Evolutionary conservation across 1,140 invertebrate species (phyloP).

Genomic region (Drosophila sucinea): DNA sequence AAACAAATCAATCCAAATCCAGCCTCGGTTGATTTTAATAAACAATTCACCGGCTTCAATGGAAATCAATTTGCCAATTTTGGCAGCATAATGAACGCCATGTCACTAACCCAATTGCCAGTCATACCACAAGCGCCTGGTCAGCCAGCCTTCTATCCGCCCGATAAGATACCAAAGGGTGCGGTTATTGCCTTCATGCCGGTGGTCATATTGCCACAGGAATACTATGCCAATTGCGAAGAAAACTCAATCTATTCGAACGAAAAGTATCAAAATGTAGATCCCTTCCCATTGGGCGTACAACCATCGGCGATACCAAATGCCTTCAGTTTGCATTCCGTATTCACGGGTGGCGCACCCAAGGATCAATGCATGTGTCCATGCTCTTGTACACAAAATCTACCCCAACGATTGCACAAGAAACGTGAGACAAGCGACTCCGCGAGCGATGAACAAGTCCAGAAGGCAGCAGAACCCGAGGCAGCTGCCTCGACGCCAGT

Average conservation of each 20-base stretch:
- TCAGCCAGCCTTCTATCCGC: constrained; percentile 77
- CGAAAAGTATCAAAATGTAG: constrained; percentile 61
- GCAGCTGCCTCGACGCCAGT: constrained; percentile 18
- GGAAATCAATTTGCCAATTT: constrained; percentile 69
- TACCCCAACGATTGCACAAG: constrained; percentile 63
- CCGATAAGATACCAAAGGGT: constrained; percentile 83
- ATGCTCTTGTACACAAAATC: constrained; percentile 80
- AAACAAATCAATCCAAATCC: constrained; percentile 52
- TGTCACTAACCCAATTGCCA: constrained; percentile 79
- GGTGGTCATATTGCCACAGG: constrained; percentile 85
- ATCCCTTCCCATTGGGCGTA: constrained; percentile 75
- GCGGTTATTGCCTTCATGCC: constrained; percentile 86
- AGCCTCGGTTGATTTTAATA: constrained; percentile 77
- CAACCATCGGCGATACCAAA: constrained; percentile 64
- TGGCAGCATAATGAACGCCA: constrained; percentile 79
- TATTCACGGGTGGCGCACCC: constrained; percentile 66
- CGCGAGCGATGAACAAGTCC: constrained; percentile 32
- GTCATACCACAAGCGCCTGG: constrained; percentile 76
- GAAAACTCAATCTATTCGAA: constrained; percentile 57
- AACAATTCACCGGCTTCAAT: constrained; percentile 74
- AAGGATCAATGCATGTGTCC: constrained; percentile 82
- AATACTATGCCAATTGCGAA: constrained; percentile 68
- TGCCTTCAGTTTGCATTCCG: constrained; percentile 69
- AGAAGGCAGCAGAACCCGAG: constrained; percentile 21
- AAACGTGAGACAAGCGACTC: constrained; percentile 67